Percentiles rank a stretch among this genome's conserved stretches.
phyloP scores from a whole-genome alignment of 2,113 vertebrate species.

The Bambusicola thoracicus region DNA sequence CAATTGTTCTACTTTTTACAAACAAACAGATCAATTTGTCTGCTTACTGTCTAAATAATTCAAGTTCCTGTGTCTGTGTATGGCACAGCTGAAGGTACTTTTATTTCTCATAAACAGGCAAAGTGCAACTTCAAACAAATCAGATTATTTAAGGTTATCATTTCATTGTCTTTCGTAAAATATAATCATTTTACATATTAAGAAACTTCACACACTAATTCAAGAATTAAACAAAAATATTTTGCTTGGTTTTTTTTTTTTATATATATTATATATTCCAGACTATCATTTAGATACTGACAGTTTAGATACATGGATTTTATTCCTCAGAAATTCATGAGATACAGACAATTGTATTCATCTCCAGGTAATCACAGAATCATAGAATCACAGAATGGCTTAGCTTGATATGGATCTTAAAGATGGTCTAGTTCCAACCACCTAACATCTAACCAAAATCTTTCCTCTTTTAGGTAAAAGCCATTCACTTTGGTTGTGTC shows the following conservation, averaged over 20 bases:
- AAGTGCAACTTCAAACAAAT: not conserved
- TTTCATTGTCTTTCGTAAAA: not conserved
- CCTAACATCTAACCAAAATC: no score
- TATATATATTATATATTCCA: not conserved
- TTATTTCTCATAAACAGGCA: not conserved
- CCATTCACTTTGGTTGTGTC: no score
- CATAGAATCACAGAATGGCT: no score
- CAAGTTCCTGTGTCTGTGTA: not conserved
- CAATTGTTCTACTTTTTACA: not conserved
- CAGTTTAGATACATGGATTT: not conserved
- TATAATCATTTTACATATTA: not conserved
- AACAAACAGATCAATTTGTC: not conserved
- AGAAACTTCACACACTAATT: not conserved
- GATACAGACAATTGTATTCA: not conserved
- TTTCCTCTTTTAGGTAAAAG: no score
- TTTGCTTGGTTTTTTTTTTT: not conserved
- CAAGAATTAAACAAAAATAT: not conserved
- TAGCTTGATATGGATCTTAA: no score
- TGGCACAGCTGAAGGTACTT: not conserved
- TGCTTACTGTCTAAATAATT: constrained; percentile 9
- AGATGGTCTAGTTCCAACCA: no score
- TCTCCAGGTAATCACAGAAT: not conserved
- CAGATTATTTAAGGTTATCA: not conserved
- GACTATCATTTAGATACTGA: not conserved
- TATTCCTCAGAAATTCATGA: not conserved